These are phyloP conservation scores for Clitarchus hookeri DNA, from an alignment of 2,888 invertebrate genomes.

Conservation along the genomic window DNA sequence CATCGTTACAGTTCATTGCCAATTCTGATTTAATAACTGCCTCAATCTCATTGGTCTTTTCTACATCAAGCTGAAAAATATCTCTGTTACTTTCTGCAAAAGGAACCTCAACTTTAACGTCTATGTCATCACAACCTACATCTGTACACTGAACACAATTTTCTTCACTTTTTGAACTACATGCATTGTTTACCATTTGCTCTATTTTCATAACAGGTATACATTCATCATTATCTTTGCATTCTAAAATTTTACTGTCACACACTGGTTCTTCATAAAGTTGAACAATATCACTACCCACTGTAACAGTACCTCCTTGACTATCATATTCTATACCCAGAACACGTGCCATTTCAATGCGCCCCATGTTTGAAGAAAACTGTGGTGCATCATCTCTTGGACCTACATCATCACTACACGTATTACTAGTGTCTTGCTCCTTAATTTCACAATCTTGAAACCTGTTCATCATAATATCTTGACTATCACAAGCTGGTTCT, in stretches of 20 bases:
- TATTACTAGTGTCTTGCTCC: slow-evolving; percentile 21
- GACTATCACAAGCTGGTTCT: background rate
- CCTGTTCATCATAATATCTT: slow-evolving; percentile 15
- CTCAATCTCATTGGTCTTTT: background rate
- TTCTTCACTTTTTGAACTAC: background rate
- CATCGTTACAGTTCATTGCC: background rate
- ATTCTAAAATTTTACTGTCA: background rate
- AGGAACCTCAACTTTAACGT: background rate
- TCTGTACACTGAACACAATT: background rate
- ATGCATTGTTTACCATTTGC: background rate
- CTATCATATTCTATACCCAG: slow-evolving; percentile 17
- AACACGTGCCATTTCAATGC: slow-evolving; percentile 19
- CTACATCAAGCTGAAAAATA: background rate
- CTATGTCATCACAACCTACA: background rate
- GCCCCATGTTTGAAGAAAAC: background rate
- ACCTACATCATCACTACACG: background rate
- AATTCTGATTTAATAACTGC: background rate
- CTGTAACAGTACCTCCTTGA: background rate
- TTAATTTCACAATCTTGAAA: slow-evolving; percentile 24
- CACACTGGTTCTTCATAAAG: background rate
- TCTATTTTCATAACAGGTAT: background rate
- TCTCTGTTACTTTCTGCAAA: background rate
- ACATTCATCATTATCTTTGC: background rate
- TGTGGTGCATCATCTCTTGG: background rate
- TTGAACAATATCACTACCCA: slow-evolving; percentile 18